phyloP scores from a whole-genome alignment of 1,140 invertebrate genomes.

The Pogonomyrmex barbatus region DNA sequence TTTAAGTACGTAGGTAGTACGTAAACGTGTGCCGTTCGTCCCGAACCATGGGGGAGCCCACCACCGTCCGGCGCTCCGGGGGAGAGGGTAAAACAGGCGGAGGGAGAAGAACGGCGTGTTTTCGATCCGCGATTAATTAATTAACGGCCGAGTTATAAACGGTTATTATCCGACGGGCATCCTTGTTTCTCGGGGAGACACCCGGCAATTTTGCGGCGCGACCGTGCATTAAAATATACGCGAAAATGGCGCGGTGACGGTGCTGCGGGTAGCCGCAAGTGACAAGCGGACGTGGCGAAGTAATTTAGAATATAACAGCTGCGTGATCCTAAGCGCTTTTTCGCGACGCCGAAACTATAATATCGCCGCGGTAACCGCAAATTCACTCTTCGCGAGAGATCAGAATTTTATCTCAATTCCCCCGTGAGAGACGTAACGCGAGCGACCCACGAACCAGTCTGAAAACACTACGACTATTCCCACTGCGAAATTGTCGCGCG shows the following conservation, averaged over 20 bases:
- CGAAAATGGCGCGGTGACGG: slow-evolving; percentile 21
- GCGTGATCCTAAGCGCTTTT: not conserved
- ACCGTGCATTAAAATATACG: slow-evolving; percentile 19
- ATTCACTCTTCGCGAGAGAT: slow-evolving; percentile 6
- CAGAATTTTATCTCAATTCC: slow-evolving; percentile 14
- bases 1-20: slow-evolving; percentile 38
- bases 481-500: slow-evolving; percentile 33
- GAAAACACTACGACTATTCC: not conserved
- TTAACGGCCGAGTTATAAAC: slow-evolving; percentile 17
- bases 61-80: not conserved
- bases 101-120: not conserved
- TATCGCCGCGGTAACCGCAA: slow-evolving; percentile 13
- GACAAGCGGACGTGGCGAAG: slow-evolving; percentile 29
- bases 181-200: slow-evolving; percentile 43
- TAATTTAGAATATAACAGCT: slow-evolving; percentile 41
- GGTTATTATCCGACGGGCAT: slow-evolving; percentile 30
- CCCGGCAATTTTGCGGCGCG: slow-evolving; percentile 28
- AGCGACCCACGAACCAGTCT: not conserved
- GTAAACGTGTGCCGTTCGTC: slow-evolving; percentile 32
- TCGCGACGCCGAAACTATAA: slow-evolving; percentile 32
- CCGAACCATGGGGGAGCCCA: not conserved
- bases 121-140: slow-evolving; percentile 59
- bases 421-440: not conserved
- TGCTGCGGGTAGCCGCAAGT: slow-evolving; percentile 63
- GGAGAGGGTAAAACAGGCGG: not conserved